These are phyloP conservation scores for Bujurquina vittata DNA, from an alignment of 2,113 vertebrate species.

Conservation along the genomic window DNA sequence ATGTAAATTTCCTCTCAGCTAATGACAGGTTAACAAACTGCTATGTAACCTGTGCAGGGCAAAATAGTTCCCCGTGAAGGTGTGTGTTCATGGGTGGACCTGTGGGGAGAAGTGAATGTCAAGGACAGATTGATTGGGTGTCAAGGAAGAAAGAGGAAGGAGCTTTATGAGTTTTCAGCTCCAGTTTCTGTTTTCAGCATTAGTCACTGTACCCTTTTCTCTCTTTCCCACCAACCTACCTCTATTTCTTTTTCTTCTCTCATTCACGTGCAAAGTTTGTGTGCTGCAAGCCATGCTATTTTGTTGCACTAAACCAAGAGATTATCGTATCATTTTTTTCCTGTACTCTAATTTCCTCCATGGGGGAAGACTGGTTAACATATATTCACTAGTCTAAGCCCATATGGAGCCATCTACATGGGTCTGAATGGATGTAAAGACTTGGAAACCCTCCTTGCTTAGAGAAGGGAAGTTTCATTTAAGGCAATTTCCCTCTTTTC, in stretches of 20 bases:
- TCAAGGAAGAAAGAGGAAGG: conserved; percentile 57
- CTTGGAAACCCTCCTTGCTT: conserved; percentile 7
- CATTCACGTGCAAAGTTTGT: conserved; percentile 16
- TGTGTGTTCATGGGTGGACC: conserved; percentile 36
- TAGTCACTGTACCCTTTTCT: conserved; percentile 31
- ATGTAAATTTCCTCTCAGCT: conserved; percentile 30
- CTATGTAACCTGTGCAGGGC: conserved; percentile 46
- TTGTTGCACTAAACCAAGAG: conserved; percentile 8
- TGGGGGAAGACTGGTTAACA: conserved; percentile 28
- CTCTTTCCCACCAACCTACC: conserved; percentile 30
- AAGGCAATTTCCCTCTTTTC: conserved; percentile 45
- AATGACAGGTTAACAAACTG: conserved; percentile 18
- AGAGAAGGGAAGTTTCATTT: conserved; percentile 43
- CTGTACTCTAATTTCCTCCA: conserved; percentile 35
- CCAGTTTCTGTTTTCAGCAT: conserved; percentile 61
- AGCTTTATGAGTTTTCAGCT: conserved; percentile 54
- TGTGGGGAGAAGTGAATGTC: conserved; percentile 26
- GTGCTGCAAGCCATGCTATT: neutral
- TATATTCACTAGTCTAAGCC: neutral
- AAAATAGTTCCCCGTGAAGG: conserved; percentile 49
- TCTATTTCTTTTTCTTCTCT: conserved; percentile 9
- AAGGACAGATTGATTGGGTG: conserved; percentile 68
- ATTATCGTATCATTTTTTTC: conserved; percentile 29
- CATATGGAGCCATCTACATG: conserved; percentile 13
- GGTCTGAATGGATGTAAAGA: conserved; percentile 13